Conservation (phyloP, 2,888 invertebrate species). For the Heliconius ismenius region DNA sequence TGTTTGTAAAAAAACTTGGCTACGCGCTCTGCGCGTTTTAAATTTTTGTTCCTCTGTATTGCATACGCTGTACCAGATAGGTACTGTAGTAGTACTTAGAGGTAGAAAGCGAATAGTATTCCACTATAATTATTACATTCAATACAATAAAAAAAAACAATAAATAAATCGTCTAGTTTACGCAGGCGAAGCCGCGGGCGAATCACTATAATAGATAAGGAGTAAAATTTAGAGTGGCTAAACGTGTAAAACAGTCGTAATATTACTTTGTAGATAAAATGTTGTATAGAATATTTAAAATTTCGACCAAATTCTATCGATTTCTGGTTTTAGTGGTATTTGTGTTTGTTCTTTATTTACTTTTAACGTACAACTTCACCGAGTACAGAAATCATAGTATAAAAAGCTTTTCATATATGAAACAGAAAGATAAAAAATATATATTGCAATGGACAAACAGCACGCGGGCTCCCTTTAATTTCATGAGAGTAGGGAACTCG, state of each 20-base stretch:
- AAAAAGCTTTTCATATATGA: slow-evolving; percentile 15
- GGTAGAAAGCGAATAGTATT: too few relatives aligned
- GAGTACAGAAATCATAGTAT: not conserved
- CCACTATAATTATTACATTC: too few relatives aligned
- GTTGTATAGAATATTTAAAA: not conserved
- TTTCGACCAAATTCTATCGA: not conserved
- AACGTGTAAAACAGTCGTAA: not conserved
- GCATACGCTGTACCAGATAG: too few relatives aligned
- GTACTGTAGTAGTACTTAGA: too few relatives aligned
- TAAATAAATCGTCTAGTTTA: not conserved
- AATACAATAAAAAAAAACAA: not conserved
- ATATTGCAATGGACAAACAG: slow-evolving; percentile 45
- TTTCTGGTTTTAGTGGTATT: not conserved
- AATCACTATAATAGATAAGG: not conserved
- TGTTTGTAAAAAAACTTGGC: too few relatives aligned
- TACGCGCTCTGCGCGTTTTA: too few relatives aligned
- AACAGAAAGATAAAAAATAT: slow-evolving; percentile 41
- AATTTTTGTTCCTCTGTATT: too few relatives aligned
- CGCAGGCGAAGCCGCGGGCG: not conserved
- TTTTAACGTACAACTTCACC: not conserved
- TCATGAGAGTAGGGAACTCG: slow-evolving; percentile 42
- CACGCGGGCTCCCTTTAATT: slow-evolving; percentile 43
- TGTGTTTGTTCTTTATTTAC: not conserved
- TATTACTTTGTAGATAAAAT: slow-evolving; percentile 1
- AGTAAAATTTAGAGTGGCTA: not conserved